Percentiles rank a stretch among this genome's conserved stretches.
These are phyloP conservation scores for Ptilonorhynchus violaceus DNA, from an alignment of 2,113 vertebrate genomes.

Conservation along the genomic window DNA sequence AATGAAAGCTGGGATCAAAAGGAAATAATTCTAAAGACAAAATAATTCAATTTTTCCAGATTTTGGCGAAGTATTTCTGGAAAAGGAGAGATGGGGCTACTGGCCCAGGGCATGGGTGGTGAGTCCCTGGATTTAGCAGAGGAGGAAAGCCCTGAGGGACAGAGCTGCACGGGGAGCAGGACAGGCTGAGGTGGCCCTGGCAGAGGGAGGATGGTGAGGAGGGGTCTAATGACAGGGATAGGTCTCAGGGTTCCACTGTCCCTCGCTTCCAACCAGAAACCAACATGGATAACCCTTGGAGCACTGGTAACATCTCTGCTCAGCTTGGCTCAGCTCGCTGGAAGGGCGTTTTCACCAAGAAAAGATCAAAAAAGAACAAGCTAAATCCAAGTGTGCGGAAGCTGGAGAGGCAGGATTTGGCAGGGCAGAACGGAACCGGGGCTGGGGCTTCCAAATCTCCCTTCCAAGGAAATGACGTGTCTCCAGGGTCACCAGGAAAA, in stretches of 20 bases:
- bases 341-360: neutral
- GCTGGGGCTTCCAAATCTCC: neutral
- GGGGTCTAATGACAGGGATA: neutral
- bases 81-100: neutral
- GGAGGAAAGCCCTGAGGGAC: neutral
- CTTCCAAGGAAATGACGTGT: rapidly evolving
- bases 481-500: neutral
- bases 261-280: neutral
- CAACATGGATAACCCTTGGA: neutral
- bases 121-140: neutral
- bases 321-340: neutral
- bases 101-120: neutral
- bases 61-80: neutral
- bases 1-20: neutral
- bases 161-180: neutral
- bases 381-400: rapidly evolving
- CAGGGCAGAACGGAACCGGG: neutral
- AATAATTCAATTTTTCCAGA: rapidly evolving
- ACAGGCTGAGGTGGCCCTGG: neutral
- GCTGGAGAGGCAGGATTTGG: neutral
- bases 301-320: neutral
- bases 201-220: neutral
- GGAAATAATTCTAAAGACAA: neutral
- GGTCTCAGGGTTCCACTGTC: neutral
- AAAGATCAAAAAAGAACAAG: rapidly evolving